Base-by-base conservation (phyloP, 2,797 vertebrate species). In the Sebastes vulpes region DNA sequence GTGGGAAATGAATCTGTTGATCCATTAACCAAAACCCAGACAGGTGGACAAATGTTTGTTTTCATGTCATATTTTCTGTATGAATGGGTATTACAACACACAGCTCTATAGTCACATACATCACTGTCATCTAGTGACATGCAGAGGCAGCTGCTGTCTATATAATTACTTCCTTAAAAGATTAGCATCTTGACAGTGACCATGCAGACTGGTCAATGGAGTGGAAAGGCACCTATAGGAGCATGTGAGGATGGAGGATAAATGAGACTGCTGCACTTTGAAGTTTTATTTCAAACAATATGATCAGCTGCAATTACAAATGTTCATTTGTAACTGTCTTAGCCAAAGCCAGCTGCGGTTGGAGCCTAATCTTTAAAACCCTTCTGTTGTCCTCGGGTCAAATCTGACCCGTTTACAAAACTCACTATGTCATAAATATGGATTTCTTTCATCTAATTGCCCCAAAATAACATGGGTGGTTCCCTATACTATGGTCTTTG, bases 141-240 rank as follows among this genome's bases (percentile, higher is more conserved):
- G 77, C 70, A 86, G 81, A 83, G 78, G 79, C 87, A 89, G 90
- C 84, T 87, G 89, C 78, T 92, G 90, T 92, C 91, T 90, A 21
- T 82, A 54, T 92, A 94, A 94, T 94, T 83, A 83, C 94, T 86
- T 95, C 93, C 92, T 93, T 81, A 85, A 77, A 79, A 89, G 89
- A 95, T 95, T 90, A 86, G 66, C 56, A 82, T 84, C 81, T 84
- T 81, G 68, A 85, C 84, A 86, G 81, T 90, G 84, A 79, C 71
- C 77, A 87, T 82, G 83, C 78, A 66, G 57, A 86, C 86, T 79
- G 72, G 42, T 72, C 81, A 86, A 26, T 85, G 78, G 79, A 70
- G 53, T 61, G 68, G 82, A 89, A 92, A 82, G 83, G 77, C 26
- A 66, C 61, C 79, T 68, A 68, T 58, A 63, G 35, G 57, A 65